Evolutionary conservation across 2,113 vertebrate genomes (phyloP).

Genomic region (Prolemur simus): DNA sequence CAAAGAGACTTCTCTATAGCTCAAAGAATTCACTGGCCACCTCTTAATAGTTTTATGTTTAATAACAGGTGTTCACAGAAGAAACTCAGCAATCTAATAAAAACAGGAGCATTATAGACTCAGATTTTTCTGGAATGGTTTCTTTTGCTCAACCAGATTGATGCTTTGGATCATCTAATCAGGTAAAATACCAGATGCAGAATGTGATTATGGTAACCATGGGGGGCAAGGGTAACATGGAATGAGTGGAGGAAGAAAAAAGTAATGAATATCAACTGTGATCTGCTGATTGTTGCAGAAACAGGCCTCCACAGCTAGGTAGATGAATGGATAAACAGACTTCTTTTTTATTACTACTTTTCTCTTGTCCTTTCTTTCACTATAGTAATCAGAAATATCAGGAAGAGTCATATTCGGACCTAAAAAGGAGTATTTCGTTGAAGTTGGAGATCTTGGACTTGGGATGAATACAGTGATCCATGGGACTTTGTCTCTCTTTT

Average conservation of each 20-base stretch:
- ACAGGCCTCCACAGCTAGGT: not conserved
- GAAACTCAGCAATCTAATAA: not conserved
- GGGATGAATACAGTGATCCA: not conserved
- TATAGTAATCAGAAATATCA: not conserved
- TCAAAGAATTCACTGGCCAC: not conserved
- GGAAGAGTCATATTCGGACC: not conserved
- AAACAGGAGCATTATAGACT: not conserved
- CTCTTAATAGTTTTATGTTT: not conserved
- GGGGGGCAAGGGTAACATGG: not conserved
- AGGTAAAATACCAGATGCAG: not conserved
- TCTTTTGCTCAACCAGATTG: not conserved
- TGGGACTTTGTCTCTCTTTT: not conserved
- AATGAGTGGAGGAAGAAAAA: not conserved
- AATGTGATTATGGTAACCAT: not conserved
- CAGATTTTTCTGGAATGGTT: not conserved
- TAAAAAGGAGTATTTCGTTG: not conserved
- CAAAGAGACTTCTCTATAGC: not conserved
- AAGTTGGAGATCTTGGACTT: not conserved
- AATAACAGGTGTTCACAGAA: not conserved
- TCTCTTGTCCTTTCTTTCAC: not conserved
- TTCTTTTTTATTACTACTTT: not conserved
- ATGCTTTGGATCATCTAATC: not conserved
- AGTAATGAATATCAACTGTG: not conserved
- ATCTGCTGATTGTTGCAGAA: not conserved
- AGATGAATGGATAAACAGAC: not conserved